phyloP scores from a whole-genome alignment of 2,797 vertebrate species.

The Adelosebastes latens region DNA sequence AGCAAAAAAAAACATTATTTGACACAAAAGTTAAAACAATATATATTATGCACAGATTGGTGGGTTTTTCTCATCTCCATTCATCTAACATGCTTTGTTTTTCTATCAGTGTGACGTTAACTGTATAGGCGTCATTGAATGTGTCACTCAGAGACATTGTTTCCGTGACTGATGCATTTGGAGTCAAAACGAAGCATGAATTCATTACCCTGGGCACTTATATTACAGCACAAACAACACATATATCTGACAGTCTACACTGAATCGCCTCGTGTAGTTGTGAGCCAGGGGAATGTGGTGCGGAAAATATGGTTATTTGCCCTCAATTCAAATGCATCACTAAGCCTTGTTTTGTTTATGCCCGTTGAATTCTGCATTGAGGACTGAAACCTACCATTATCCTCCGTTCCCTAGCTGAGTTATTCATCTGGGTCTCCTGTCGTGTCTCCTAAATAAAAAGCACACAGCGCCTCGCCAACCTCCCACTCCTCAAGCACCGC shows the following conservation, averaged over 20 bases:
- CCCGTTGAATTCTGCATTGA: slow-evolving; percentile 51
- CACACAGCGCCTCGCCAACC: slow-evolving; percentile 52
- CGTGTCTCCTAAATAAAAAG: slow-evolving; percentile 69
- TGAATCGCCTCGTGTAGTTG: slow-evolving; percentile 5
- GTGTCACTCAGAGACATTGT: slow-evolving; percentile 37
- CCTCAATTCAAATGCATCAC: slow-evolving; percentile 47
- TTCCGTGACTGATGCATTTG: slow-evolving; percentile 37
- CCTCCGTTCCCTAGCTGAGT: slow-evolving; percentile 48
- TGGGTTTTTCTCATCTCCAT: slow-evolving; percentile 2
- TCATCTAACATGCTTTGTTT: slow-evolving; percentile 49
- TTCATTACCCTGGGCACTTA: slow-evolving; percentile 22
- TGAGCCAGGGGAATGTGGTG: slow-evolving; percentile 23
- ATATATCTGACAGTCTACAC: slow-evolving; percentile 23
- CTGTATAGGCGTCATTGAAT: slow-evolving; percentile 16
- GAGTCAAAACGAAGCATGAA: slow-evolving; percentile 23
- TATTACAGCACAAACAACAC: slow-evolving; percentile 14
- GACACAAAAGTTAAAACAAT: slow-evolving; percentile 34
- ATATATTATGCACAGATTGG: background rate
- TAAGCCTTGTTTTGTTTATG: slow-evolving; percentile 65
- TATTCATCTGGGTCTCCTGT: slow-evolving; percentile 73
- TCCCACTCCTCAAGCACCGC: slow-evolving; percentile 65
- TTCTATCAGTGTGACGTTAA: slow-evolving; percentile 39
- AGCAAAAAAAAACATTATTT: slow-evolving; percentile 22
- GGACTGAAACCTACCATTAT: slow-evolving; percentile 65
- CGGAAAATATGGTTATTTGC: slow-evolving; percentile 63